Evolutionary conservation across 2,113 vertebrate species (phyloP), one percentile per base, ranked within the genome.

Genomic region (Uria lomvia): DNA sequence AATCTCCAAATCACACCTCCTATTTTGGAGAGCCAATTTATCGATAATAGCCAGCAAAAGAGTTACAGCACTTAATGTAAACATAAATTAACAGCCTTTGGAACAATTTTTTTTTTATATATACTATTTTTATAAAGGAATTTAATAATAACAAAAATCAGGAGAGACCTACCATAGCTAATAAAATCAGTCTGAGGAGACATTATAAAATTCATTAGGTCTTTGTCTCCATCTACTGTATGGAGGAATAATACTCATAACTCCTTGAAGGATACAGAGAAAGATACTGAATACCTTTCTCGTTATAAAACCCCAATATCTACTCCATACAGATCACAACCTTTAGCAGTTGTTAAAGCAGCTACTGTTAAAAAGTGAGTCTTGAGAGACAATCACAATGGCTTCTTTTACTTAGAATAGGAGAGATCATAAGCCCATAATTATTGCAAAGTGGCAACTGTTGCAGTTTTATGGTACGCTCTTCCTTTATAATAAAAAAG

Each of bases 141-240:
- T 30, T 85, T 27, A 89, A 21, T 40, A 87, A 78, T 4, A 66
- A 3, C 14, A 70, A 88, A 87, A 89, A 34, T n/a, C 12, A 68
- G 26, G 32, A 80, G 15, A 63, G 13, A 42, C 15, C n/a, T 47
- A 75, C 30, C 19, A 34, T 6, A 70, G 19, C 38, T 58, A 76
- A 67, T 42, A 77, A 93, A 90, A 76, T 79, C 80, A 83, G 49
- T 43, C 58, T 60, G 50, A 32, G 34, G 20, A 70, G n/a, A 81
- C n/a, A 86, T 34, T 34, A 47, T 45, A 74, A 85, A 85, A 91
- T 97, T 97, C 42, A 63, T 75, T 63, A 96, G 88, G 97, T 97
- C 96, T 97, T 96, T 97, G 97, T 97, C 96, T 97, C 97, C 97
- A 96, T 85, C 97, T 97, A 90, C 94, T 96, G 97, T 56, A 66